A percentile compares a stretch with the other conserved stretches of the same genome.
Evolutionary conservation across 2,888 invertebrate genomes (phyloP).

Genomic region (Melinaea marsaeus): DNA sequence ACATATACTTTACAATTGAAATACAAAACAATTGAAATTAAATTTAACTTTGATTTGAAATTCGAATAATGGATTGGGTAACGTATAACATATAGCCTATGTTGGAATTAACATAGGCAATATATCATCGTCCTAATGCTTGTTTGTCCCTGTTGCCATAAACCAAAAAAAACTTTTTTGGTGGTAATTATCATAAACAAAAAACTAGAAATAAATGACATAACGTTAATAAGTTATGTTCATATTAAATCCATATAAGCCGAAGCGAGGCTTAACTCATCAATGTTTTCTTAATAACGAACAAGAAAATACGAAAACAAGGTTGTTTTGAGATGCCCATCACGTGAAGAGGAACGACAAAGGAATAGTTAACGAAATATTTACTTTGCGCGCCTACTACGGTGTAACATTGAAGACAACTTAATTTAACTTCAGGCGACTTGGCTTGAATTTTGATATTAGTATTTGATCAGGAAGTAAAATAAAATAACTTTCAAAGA

Average conservation of each 20-base stretch:
- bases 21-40: too few species aligned
- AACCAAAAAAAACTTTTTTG: too few species aligned
- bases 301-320: constrained; percentile 4
- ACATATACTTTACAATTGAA: too few species aligned
- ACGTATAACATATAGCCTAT: too few species aligned
- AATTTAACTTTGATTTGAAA: too few species aligned
- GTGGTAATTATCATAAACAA: too few species aligned
- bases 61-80: too few species aligned
- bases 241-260: neutral
- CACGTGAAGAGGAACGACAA: constrained; percentile 43
- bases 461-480: constrained; percentile 14
- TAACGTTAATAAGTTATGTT: neutral
- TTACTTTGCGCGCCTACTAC: constrained; percentile 38
- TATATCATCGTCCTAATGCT: too few species aligned
- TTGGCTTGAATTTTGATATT: constrained; percentile 32
- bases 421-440: constrained; percentile 33
- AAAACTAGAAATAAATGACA: too few species aligned
- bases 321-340: constrained; percentile 13
- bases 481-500: too few species aligned
- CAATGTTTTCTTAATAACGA: constrained; percentile 9
- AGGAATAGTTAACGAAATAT: constrained; percentile 65
- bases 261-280: neutral
- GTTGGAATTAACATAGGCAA: too few species aligned
- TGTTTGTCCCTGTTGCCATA: too few species aligned
- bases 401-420: constrained; percentile 28